phyloP scores from a whole-genome alignment of 2,113 vertebrate species.

The Notarius quadriscutis region DNA sequence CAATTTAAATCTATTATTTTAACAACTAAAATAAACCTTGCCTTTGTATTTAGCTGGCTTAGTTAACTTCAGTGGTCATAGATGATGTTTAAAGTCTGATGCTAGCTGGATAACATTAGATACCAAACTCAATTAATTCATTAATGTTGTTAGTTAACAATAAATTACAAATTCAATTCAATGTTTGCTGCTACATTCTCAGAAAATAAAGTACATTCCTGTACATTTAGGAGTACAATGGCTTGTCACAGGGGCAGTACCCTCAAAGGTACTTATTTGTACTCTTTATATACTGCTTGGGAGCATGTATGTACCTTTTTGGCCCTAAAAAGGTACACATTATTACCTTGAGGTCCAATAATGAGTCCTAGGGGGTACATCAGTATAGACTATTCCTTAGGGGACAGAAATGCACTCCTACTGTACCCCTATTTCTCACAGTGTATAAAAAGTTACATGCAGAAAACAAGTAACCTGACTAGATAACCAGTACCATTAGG shows the following conservation, averaged over 20 bases:
- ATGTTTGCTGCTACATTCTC: background rate
- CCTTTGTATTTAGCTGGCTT: background rate
- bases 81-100: background rate
- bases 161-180: background rate
- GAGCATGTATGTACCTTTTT: too few relatives aligned
- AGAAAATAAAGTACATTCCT: too few relatives aligned
- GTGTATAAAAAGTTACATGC: background rate
- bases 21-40: background rate
- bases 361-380: too few relatives aligned
- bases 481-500: background rate
- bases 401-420: too few relatives aligned
- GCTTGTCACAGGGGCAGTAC: too few relatives aligned
- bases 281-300: too few relatives aligned
- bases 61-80: background rate
- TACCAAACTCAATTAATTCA: background rate
- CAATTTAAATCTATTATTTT: background rate
- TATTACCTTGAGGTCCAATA: too few relatives aligned
- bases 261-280: too few relatives aligned
- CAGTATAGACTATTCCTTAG: too few relatives aligned
- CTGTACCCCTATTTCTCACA: too few relatives aligned
- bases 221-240: too few relatives aligned
- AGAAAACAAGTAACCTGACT: background rate
- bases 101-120: background rate
- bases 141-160: background rate
- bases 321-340: too few relatives aligned